Evolutionary conservation across 1,140 invertebrate genomes (phyloP).

Genomic region (Lordiphosa stackelbergi): DNA sequence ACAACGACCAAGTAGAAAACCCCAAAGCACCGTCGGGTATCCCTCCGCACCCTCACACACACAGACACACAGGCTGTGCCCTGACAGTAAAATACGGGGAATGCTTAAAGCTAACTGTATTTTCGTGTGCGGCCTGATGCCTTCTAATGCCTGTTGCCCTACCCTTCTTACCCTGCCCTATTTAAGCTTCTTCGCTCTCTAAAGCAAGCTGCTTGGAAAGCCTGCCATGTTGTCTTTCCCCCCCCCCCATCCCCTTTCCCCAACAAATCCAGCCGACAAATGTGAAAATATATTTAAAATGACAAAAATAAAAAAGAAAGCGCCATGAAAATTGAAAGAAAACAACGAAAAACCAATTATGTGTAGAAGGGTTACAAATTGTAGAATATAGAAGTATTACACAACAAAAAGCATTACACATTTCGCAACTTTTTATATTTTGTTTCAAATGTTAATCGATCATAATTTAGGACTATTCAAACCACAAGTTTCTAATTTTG

Average conservation of each 20-base stretch:
- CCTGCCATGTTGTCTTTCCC: neutral
- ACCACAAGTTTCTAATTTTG: too few species aligned
- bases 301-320: neutral
- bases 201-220: neutral
- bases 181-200: constrained; percentile 1
- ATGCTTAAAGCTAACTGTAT: constrained; percentile 74
- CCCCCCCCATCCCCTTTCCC: too few species aligned
- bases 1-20: constrained; percentile 72
- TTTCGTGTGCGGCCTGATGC: constrained; percentile 67
- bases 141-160: constrained; percentile 46
- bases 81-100: constrained; percentile 71
- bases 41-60: constrained; percentile 9
- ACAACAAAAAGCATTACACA: too few species aligned
- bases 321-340: too few species aligned
- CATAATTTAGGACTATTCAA: too few species aligned
- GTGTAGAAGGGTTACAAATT: too few species aligned
- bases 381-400: too few species aligned
- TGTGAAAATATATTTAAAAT: constrained; percentile 6
- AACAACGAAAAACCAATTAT: too few species aligned
- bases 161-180: neutral
- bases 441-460: too few species aligned
- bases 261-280: constrained; percentile 39
- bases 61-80: constrained; percentile 23
- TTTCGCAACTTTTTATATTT: too few species aligned
- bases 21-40: constrained; percentile 58